Base-by-base conservation (phyloP, 2,888 invertebrate genomes). In the Tanytarsus gracilentus region DNA sequence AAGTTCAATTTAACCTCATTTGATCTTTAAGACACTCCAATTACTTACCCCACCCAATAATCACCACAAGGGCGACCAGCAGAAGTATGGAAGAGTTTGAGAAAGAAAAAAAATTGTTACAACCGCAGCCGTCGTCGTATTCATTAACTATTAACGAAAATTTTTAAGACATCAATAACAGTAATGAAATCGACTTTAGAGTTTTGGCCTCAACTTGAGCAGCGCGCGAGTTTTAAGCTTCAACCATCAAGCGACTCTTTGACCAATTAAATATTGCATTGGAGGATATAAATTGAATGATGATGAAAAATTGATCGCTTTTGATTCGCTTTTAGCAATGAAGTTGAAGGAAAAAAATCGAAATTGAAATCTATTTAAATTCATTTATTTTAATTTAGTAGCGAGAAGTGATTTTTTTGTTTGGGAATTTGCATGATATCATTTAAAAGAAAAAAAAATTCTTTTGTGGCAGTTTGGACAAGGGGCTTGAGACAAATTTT, bases 201-300 rank as follows among this genome's bases (percentile, higher is more conserved):
- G 36, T 11, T 36, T 36, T 36, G 36, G 36, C 36, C 36, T 36
- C 16, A 14, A 36, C 36, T n/a, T n/a, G n/a, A n/a, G n/a, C n/a
- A n/a, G n/a, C n/a, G n/a, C n/a, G n/a, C n/a, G n/a, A n/a, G n/a
- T n/a, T n/a, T n/a, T n/a, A n/a, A n/a, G n/a, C n/a, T n/a, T n/a
- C n/a, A n/a, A n/a, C n/a, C n/a, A n/a, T n/a, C n/a, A n/a, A n/a
- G 16, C 36, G 36, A 36, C 36, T 36, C 36, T 36, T 36, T 36
- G 36, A 36, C 36, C 36, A 36, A 36, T 36, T 36, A 36, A 36
- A 36, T 36, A 36, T 36, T 36, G 36, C 36, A 33, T 33, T 33
- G 14, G 33, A 11, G 33, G n/a, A 30, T n/a, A 36, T 14, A 36
- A 36, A 36, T 36, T 36, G 36, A 36, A 16, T 36, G 36, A n/a